Percentiles rank a stretch among this genome's conserved stretches.
Evolutionary conservation across 1,140 invertebrate genomes (phyloP).

Genomic region (Agrilus planipennis): DNA sequence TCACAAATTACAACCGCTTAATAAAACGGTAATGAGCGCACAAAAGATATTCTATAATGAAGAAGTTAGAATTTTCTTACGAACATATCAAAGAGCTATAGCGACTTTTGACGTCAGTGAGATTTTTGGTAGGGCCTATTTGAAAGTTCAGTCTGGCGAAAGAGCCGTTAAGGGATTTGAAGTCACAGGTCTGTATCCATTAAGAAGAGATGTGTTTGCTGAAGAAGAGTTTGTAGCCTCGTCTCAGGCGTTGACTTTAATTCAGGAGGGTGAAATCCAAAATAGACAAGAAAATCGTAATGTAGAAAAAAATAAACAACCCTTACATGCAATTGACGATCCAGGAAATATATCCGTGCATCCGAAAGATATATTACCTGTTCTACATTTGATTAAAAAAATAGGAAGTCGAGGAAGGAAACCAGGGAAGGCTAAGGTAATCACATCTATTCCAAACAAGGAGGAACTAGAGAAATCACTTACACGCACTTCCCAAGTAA

Average conservation of each 20-base stretch:
- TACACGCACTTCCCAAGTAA: no score
- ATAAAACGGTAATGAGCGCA: constrained; percentile 8
- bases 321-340: no score
- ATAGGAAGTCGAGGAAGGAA: neutral
- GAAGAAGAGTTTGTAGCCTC: no score
- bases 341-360: neutral
- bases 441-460: constrained; percentile 2
- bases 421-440: neutral
- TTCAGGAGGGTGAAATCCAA: no score
- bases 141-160: neutral
- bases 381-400: neutral
- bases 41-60: constrained; percentile 15
- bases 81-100: constrained; percentile 10
- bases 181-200: neutral
- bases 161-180: constrained; percentile 1
- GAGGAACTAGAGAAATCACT: constrained; percentile 1
- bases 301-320: no score
- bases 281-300: no score
- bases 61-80: constrained; percentile 11
- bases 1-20: constrained; percentile 25
- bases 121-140: neutral
- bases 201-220: neutral
- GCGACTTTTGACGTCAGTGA: constrained; percentile 7
- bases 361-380: constrained; percentile 2
- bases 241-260: no score